Evolutionary conservation across 1,140 invertebrate genomes (phyloP).

Genomic region (Zaprionus ornatus): DNA sequence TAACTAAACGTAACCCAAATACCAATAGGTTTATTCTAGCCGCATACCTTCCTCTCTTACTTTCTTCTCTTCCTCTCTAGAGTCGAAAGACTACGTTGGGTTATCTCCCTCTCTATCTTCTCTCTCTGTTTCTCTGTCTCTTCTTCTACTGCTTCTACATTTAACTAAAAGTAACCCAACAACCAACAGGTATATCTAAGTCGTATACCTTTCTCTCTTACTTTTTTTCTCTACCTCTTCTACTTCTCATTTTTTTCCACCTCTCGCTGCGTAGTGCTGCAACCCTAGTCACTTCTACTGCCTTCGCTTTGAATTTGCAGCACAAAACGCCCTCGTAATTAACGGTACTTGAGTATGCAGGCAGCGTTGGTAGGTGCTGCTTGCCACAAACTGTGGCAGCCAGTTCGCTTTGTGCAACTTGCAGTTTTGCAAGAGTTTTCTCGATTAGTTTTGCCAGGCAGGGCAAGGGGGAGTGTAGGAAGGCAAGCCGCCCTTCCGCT

Average conservation of each 20-base stretch:
- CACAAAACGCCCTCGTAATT: constrained; percentile 9
- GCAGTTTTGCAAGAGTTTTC: constrained; percentile 3
- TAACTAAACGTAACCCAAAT: too few relatives aligned
- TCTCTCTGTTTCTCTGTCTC: neutral
- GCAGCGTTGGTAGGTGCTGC: constrained; percentile 16
- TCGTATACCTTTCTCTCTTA: neutral
- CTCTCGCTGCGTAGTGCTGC: neutral
- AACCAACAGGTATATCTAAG: neutral
- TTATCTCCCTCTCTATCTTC: neutral
- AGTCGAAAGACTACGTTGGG: too few relatives aligned
- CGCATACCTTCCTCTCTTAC: neutral
- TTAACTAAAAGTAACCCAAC: neutral
- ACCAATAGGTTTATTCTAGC: neutral
- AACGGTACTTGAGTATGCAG: constrained; percentile 30
- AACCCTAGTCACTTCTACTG: neutral
- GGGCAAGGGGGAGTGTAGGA: neutral
- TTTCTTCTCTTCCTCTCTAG: neutral
- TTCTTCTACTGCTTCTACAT: neutral
- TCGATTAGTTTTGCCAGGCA: neutral
- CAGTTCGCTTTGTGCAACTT: neutral
- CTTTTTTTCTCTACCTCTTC: neutral
- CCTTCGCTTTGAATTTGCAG: neutral
- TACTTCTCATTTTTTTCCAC: neutral
- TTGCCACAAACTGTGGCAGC: constrained; percentile 10
- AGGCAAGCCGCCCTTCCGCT: neutral